These are phyloP conservation scores for Caenorhabditis remanei DNA, from an alignment of 1,140 invertebrate species.

Conservation along the genomic window DNA sequence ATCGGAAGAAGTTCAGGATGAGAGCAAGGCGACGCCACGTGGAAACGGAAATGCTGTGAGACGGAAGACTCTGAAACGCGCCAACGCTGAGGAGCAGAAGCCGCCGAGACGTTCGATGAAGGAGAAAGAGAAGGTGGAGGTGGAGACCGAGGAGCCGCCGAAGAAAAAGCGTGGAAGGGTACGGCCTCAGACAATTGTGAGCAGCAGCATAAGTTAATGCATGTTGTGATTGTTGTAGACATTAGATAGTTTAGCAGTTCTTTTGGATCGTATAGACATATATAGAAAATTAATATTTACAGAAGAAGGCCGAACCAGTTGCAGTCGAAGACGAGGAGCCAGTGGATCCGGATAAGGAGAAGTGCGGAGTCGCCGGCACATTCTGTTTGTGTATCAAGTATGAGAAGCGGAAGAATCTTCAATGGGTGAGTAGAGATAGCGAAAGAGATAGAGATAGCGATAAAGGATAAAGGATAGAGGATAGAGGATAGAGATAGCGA, in stretches of 20 bases:
- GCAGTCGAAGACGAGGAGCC: neutral
- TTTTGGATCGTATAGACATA: neutral
- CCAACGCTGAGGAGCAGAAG: neutral
- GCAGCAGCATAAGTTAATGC: too few species aligned
- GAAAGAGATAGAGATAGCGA: too few species aligned
- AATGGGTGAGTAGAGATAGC: neutral
- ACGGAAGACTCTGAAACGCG: neutral
- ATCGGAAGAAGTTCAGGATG: neutral
- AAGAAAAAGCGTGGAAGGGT: constrained; percentile 20
- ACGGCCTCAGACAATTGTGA: neutral
- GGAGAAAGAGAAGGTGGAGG: neutral
- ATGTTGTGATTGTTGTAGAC: neutral
- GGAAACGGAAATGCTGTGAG: neutral
- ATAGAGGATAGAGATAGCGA: too few species aligned
- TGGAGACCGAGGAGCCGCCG: neutral
- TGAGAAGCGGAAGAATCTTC: neutral
- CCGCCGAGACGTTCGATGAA: neutral
- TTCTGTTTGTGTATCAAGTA: neutral
- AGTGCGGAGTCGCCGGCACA: neutral
- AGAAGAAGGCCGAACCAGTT: constrained; percentile 12
- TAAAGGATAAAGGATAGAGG: too few species aligned
- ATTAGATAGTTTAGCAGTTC: too few species aligned
- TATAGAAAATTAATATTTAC: neutral
- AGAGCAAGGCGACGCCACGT: neutral
- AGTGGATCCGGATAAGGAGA: neutral